A percentile compares a stretch with the other conserved stretches of the same genome.
phyloP scores from a whole-genome alignment of 2,888 invertebrate genomes.

The Tetheella fluctuosa region DNA sequence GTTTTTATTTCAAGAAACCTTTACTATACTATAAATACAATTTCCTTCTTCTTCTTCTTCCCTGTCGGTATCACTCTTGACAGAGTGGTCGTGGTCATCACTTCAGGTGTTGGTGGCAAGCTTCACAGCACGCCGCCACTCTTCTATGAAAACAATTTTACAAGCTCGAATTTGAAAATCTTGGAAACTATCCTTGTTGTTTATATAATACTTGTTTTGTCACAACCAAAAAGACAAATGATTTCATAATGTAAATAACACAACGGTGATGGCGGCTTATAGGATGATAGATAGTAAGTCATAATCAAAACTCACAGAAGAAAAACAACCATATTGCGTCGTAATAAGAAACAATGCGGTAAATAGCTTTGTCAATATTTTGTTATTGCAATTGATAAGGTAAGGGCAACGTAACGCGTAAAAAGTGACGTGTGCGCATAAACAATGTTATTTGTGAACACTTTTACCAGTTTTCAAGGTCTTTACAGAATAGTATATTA shows the following conservation, averaged over 20 bases:
- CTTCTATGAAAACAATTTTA: no score
- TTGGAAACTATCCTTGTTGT: no score
- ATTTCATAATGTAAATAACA: conserved; percentile 5
- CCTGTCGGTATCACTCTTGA: no score
- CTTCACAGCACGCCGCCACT: no score
- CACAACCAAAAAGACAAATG: not conserved
- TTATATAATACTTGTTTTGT: not conserved
- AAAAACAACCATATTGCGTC: conserved; percentile 31
- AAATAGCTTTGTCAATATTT: conserved; percentile 18
- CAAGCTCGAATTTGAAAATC: no score
- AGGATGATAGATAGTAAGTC: not conserved
- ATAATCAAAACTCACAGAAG: conserved; percentile 19
- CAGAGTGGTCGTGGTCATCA: no score
- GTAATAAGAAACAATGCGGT: conserved; percentile 30
- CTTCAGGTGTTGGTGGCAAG: no score
- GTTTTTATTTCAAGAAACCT: no score
- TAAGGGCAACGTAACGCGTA: not conserved
- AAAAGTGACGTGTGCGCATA: conserved; percentile 4
- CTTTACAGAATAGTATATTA: not conserved
- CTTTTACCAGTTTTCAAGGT: conserved; percentile 3
- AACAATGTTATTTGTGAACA: not conserved
- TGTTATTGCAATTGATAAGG: conserved; percentile 1
- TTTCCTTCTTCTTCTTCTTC: no score
- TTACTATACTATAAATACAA: no score
- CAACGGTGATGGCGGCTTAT: not conserved